Base-by-base conservation (phyloP, 1,140 invertebrate genomes). In the Papilio dardanus region DNA sequence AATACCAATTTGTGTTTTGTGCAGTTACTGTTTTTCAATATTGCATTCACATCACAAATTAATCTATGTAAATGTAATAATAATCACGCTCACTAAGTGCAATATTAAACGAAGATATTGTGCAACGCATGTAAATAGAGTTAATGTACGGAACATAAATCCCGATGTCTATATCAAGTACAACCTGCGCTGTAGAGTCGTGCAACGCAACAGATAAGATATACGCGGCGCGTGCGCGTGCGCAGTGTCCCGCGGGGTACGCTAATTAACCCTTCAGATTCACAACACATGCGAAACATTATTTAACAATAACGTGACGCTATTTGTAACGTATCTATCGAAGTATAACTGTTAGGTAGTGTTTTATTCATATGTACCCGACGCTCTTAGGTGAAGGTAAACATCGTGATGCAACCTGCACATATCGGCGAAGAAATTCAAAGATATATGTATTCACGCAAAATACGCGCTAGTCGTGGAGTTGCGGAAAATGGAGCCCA, bases 201-300 rank as follows among this genome's bases (percentile, higher is more conserved):
- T 87, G 85, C 84, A 76, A 76, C 76, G 77, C 79, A 81, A 76
- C 75, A 82, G 86, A 89, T 89, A 90, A 91, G 90, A 92, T 91
- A 90, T 82, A 83, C 76, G 78, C 74, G 78, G 79, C 82, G 86
- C 86, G 86, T 86, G 88, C 83, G 81, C 85, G 67, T 86, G 88
- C 83, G 82, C 85, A 65, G 77, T 77, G 79, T 79, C 90, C 88
- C 83, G 85, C 80, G 79, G 87, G 77, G 88, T 81, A 78, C 84
- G 83, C 91, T 92, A 92, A 92, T 92, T 92, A 91, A 92, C 85
- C 90, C 89, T 89, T 91, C 89, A 89, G 81, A 83, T 89, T 84
- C 79, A 83, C 74, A 79, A 81, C 71, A 81, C 80, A 81, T 80
- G 81, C 83, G 85, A 86, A 84, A 80, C 75, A 83, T 86, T 87